Evolutionary conservation across 2,888 invertebrate genomes (phyloP), one percentile per base, ranked within the genome.

Genomic region (Patella pellucida): DNA sequence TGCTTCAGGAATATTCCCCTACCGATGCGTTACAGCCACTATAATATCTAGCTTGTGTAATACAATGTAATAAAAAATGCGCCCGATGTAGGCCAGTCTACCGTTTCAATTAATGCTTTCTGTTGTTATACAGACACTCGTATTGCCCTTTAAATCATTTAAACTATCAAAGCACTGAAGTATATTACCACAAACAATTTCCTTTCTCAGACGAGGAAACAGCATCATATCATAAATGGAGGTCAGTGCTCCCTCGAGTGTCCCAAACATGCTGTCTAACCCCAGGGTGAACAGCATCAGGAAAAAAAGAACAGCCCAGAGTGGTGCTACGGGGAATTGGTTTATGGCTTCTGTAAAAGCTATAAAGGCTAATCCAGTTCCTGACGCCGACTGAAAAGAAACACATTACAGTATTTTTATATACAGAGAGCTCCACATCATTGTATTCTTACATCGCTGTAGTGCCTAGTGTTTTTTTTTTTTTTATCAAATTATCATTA

Each of bases 271-370:
- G 73, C 97, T 97, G 81, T 97, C 98, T 71, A 98, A 93, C 0
- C 98, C 98, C 71, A 98, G 93, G 0, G 97, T 96, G 19, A 98
- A 93, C 81, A 98, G 93, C 98, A 98, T 98, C 89, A 97, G 93
- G 93, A 98, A 98, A 93, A 98, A 98, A 78, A 97, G 94, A 80
- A 97, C 94, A 11, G 97, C 95, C 97, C 97, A 98, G 91, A 98
- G 96, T 16, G 97, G 97, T 0, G 97, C 95, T 5, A 95, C 95
- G 0, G 98, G 97, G 84, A 98, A 93, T 92, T 97, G 96, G 68
- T 97, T 95, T 86, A 98, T 98, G 9, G 97, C 97, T 90, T 98
- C 96, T 0, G 97, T 97, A 92, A 98, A 97, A 14, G 97, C 96
- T 81, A 98, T 97, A 91, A 98, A 98, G 0, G 97, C 97, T 72